phyloP scores from a whole-genome alignment of 2,797 vertebrate genomes.

The Scyliorhinus canicula region DNA sequence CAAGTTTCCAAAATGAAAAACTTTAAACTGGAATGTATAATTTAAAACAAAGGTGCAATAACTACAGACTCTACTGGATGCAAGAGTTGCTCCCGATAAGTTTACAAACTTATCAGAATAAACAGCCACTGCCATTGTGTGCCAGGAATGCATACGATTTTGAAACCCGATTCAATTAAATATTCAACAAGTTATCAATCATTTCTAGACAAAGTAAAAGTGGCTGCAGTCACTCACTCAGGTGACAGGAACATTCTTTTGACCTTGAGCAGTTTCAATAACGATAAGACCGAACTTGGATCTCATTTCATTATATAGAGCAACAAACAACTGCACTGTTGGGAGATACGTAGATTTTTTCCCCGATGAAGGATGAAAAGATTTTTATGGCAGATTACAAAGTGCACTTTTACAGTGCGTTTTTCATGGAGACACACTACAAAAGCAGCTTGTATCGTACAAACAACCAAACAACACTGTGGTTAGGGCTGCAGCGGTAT shows the following conservation, averaged over 20 bases:
- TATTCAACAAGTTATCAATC: not conserved
- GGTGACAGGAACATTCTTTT: not conserved
- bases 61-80: not conserved
- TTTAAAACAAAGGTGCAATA: not conserved
- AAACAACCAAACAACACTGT: not conserved
- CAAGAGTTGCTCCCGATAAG: too few species aligned
- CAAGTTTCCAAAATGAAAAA: not conserved
- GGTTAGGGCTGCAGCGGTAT: not conserved
- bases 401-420: not conserved
- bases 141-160: not conserved
- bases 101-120: not conserved
- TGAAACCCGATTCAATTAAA: not conserved
- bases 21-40: not conserved
- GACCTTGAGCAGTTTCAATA: not conserved
- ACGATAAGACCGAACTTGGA: not conserved
- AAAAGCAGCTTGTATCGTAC: not conserved
- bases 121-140: not conserved
- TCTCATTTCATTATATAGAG: not conserved
- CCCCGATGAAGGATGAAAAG: not conserved
- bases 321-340: not conserved
- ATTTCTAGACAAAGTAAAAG: not conserved
- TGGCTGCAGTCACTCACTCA: not conserved
- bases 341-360: not conserved
- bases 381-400: not conserved
- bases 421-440: not conserved